phyloP scores from a whole-genome alignment of 2,113 vertebrate genomes.

The Promerops cafer region DNA sequence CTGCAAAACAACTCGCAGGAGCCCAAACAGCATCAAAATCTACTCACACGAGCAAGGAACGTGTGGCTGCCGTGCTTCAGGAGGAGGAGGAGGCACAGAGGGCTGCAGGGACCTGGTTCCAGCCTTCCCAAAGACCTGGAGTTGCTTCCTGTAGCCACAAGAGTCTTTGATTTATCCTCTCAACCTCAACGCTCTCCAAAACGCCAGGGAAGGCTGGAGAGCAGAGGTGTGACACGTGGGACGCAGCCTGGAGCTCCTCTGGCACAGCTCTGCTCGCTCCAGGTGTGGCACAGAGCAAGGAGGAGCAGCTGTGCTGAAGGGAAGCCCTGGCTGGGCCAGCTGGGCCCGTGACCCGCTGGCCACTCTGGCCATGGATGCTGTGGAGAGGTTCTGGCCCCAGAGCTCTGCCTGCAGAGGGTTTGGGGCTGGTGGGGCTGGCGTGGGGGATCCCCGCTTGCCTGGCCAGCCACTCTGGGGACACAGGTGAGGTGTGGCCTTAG shows the following conservation, averaged over 20 bases:
- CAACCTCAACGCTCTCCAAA: neutral
- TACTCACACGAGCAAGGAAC: neutral
- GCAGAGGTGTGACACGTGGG: neutral
- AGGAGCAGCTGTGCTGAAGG: neutral
- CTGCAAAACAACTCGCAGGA: neutral
- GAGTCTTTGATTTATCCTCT: neutral
- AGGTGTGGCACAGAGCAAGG: neutral
- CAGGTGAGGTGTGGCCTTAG: neutral
- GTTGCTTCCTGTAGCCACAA: neutral
- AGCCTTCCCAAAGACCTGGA: neutral
- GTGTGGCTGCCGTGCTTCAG: neutral
- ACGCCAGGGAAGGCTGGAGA: neutral
- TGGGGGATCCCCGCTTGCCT: neutral
- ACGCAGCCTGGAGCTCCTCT: neutral
- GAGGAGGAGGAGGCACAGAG: neutral
- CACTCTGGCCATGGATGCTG: fast-evolving
- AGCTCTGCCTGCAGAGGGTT: neutral
- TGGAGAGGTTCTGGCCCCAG: neutral
- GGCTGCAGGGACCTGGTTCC: neutral
- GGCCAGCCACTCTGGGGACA: fast-evolving
- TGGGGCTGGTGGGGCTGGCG: neutral
- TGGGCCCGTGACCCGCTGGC: fast-evolving
- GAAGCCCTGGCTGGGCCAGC: neutral
- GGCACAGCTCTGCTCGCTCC: neutral
- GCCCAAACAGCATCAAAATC: neutral